phyloP scores from a whole-genome alignment of 1,140 invertebrate genomes.

The Brachionus koreanus region DNA sequence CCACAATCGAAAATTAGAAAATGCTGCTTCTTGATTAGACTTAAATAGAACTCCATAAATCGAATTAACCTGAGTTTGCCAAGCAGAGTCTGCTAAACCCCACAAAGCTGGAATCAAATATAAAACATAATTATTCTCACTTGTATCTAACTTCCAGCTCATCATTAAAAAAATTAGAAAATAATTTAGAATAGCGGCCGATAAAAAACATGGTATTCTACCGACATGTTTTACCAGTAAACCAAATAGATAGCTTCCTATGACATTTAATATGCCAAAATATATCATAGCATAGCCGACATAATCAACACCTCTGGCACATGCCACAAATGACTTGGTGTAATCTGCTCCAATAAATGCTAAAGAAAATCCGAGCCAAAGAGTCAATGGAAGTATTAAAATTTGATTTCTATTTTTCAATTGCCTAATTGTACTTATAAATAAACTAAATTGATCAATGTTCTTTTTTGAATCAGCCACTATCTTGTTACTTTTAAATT shows the following conservation, averaged over 20 bases:
- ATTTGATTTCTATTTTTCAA: constrained; percentile 68
- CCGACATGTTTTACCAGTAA: constrained; percentile 86
- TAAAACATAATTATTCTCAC: constrained; percentile 69
- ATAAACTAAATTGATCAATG: background rate
- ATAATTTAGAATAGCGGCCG: constrained; percentile 60
- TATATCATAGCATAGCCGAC: constrained; percentile 93
- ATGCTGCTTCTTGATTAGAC: constrained; percentile 86
- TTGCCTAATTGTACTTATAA: constrained; percentile 60
- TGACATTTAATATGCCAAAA: constrained; percentile 82
- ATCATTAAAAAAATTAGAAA: constrained; percentile 45
- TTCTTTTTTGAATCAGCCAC: background rate
- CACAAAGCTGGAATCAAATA: constrained; percentile 81
- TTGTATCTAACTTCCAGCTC: constrained; percentile 74
- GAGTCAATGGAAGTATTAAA: constrained; percentile 83
- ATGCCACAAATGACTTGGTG: constrained; percentile 65
- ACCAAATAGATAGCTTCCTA: constrained; percentile 81
- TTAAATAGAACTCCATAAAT: constrained; percentile 84
- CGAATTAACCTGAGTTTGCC: constrained; percentile 90
- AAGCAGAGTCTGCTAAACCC: constrained; percentile 80
- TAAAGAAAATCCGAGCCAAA: constrained; percentile 95
- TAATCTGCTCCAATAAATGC: constrained; percentile 90
- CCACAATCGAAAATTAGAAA: constrained; percentile 85
- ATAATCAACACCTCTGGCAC: constrained; percentile 69
- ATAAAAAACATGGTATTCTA: constrained; percentile 75
- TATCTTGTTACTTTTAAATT: background rate